Conservation (phyloP, 2,797 vertebrate species). For the Parambassis ranga region DNA sequence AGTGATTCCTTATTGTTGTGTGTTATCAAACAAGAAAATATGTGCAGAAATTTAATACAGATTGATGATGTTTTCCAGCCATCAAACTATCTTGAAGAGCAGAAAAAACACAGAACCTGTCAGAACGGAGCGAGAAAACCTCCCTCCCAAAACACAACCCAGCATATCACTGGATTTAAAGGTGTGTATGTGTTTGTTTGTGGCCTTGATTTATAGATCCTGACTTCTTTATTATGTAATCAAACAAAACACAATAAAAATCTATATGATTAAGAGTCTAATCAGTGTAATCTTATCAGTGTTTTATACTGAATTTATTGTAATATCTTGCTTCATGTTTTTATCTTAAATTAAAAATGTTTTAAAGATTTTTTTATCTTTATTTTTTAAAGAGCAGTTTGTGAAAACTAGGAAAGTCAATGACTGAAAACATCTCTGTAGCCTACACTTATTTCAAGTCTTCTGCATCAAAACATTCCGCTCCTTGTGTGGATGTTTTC, state of each 20-base stretch:
- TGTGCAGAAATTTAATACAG: not conserved
- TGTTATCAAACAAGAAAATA: not conserved
- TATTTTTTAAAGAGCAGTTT: too few relatives aligned
- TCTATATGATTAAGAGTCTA: too few relatives aligned
- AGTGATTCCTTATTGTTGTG: not conserved
- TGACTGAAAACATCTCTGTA: too few relatives aligned
- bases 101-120: conserved; percentile 56
- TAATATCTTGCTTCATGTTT: too few relatives aligned
- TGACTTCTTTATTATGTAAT: not conserved
- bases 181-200: conserved; percentile 55
- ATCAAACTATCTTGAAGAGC: conserved; percentile 67
- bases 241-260: not conserved
- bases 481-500: conserved; percentile 18
- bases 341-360: too few relatives aligned
- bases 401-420: conserved; percentile 16
- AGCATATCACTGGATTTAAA: conserved; percentile 71
- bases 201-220: not conserved
- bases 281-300: too few relatives aligned
- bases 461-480: conserved; percentile 13
- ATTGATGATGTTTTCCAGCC: conserved; percentile 59
- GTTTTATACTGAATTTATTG: too few relatives aligned
- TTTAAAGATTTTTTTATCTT: too few relatives aligned
- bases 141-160: conserved; percentile 47
- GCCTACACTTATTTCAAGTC: too few relatives aligned
- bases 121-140: conserved; percentile 63